phyloP scores from a whole-genome alignment of 2,797 vertebrate genomes.

The Agapornis canus region DNA sequence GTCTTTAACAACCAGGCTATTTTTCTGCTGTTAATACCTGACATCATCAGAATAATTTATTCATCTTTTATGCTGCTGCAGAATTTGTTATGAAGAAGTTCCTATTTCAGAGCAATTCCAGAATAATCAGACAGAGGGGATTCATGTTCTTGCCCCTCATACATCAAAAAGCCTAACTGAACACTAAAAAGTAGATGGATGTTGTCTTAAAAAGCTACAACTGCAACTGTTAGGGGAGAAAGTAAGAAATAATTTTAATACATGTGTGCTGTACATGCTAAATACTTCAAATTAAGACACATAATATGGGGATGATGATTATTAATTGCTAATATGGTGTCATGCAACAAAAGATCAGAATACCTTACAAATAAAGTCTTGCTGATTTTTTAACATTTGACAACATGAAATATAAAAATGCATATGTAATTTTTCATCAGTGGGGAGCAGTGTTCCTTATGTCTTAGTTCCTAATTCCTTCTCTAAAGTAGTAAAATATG shows the following conservation, averaged over 20 bases:
- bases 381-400: neutral
- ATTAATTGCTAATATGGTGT: neutral
- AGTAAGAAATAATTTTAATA: slow-evolving; percentile 61
- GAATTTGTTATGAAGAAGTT: slow-evolving; percentile 70
- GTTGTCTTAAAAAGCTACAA: slow-evolving; percentile 52
- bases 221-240: slow-evolving; percentile 74
- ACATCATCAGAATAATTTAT: neutral
- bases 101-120: slow-evolving; percentile 8
- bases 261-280: neutral
- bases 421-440: neutral
- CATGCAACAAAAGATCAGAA: neutral
- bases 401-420: neutral
- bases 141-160: neutral
- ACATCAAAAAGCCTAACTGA: slow-evolving; percentile 17
- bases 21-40: neutral
- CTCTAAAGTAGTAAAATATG: neutral
- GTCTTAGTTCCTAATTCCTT: neutral
- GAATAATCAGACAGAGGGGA: neutral
- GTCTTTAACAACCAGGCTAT: neutral
- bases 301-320: neutral
- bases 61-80: slow-evolving; percentile 37
- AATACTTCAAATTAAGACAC: neutral
- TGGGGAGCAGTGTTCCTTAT: neutral
- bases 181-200: slow-evolving; percentile 48
- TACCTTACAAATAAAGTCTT: neutral